Base-by-base conservation (phyloP, 1,140 invertebrate species). In the Prorops nasuta region DNA sequence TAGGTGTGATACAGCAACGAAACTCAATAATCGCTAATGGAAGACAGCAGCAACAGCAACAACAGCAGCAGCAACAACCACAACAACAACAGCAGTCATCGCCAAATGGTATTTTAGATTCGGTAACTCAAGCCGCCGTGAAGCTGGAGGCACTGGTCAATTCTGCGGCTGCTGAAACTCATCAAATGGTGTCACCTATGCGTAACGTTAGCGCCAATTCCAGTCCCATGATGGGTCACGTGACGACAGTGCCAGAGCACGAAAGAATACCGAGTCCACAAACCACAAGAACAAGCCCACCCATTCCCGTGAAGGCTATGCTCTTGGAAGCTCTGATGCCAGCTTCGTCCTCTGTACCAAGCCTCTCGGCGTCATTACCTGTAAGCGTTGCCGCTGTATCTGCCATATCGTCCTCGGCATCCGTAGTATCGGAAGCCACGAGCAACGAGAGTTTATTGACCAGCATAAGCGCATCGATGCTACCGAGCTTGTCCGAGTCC, bases 111-210 rank as follows among this genome's bases (percentile, higher is more conserved):
- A 79, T 82, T 14, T 57, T 80, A 28, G 67, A 28, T 57, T 72
- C 17, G 14, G 24, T 12, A 28, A 57, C 36, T 37, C 51, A 40
- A 31, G 77, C 78, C 45, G 75, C 79, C 2, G 79, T 77, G 15
- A 84, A 84, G 58, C 67, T 86, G 7, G 84, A 87, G 54, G 81
- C 80, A 20, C 70, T 87, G 7, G 83, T 86, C 1, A 86, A 86
- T 65, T 82, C 83, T 2, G n/a, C n/a, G n/a, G 78, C 81, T 0
- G 81, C 81, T 63, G 72, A 83, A 20, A 54, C 61, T 16, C 83
- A 66, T 54, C 66, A 72, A 41, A 58, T 74, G 19, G 66, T 71
- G 2, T 64, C 67, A 1, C 64, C 71, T 0, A 49, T 74, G 14
- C 60, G 54, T 14, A 57, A 55, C 1, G 48, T 66, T 2, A 74